phyloP scores from a whole-genome alignment of 2,113 vertebrate genomes.

The Hystrix cristata region DNA sequence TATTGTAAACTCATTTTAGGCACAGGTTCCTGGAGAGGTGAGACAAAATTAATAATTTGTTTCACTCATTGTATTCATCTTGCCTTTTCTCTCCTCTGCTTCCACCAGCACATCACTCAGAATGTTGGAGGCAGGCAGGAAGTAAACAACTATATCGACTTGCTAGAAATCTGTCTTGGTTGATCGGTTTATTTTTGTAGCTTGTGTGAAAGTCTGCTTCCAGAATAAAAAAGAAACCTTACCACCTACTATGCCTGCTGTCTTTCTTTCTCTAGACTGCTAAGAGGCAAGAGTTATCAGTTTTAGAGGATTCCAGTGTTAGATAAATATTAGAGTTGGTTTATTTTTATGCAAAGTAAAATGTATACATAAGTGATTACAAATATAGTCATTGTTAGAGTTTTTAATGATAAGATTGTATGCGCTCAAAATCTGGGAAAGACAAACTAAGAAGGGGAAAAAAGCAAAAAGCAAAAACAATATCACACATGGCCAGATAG shows the following conservation, averaged over 20 bases:
- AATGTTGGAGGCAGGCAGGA: not conserved
- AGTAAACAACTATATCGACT: not conserved
- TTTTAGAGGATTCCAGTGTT: not conserved
- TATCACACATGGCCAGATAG: not conserved
- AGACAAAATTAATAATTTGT: not conserved
- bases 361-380: not conserved
- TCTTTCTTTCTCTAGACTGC: not conserved
- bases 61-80: not conserved
- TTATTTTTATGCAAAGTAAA: not conserved
- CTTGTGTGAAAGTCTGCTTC: not conserved
- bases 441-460: constrained; percentile 1
- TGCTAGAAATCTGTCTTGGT: not conserved
- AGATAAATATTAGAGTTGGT: not conserved
- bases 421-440: not conserved
- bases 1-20: not conserved
- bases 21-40: not conserved
- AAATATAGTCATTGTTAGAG: not conserved
- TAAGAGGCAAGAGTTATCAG: not conserved
- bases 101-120: not conserved
- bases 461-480: not conserved
- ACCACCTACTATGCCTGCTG: not conserved
- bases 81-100: not conserved
- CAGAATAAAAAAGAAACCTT: not conserved
- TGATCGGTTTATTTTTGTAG: not conserved
- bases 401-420: constrained; percentile 1